Base-by-base conservation (phyloP, 2,113 vertebrate genomes). In the Glaucomys volans region DNA sequence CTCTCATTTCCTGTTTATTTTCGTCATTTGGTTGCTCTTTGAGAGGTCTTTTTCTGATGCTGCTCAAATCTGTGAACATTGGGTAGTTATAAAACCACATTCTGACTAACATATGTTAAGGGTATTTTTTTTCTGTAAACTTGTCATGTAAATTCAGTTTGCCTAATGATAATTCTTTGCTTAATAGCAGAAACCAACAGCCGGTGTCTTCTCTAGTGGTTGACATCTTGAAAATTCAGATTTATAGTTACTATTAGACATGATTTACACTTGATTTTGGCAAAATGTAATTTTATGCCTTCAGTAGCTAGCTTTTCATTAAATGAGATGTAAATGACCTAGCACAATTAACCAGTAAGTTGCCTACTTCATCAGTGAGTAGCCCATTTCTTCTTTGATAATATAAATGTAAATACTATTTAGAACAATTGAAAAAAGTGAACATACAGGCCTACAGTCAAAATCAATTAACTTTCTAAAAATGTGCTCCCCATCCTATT, bases 181-280 rank as follows among this genome's bases (percentile, higher is more conserved):
- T 94, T 77, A 93, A 30, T 79, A 74, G 42, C 28, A 66, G 52
- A 93, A 57, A 66, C 26, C 8, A 91, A 28, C 9, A 93, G 13
- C 8, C 30, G 69, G 8, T 79, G 79, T 93, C 62, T 93, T 64
- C 59, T 97, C 40, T 91, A 40, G 11, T 95, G 66, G 92, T 1
- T 87, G 93, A 64, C 22, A 37, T 79, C 52, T 74, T 95, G 74
- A 95, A 92, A 95, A 93, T 89, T 96, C 50, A 84, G 50, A 82
- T 62, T 82, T 52, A 85, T 10, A 85, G 77, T 0, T 69, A 59
- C n/a, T 12, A 37, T 16, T 71, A 10, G 37, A 91, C 8, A 90
- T 4, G 93, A 69, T 69, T 66, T 82, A 94, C 95, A 84, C 17
- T 80, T 66, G 4, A 11, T 93, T 69, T 64, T 82, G 47, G 35